Evolutionary conservation across 2,797 vertebrate genomes (phyloP), one percentile per base, ranked within the genome.

Genomic region (Clamator glandarius): DNA sequence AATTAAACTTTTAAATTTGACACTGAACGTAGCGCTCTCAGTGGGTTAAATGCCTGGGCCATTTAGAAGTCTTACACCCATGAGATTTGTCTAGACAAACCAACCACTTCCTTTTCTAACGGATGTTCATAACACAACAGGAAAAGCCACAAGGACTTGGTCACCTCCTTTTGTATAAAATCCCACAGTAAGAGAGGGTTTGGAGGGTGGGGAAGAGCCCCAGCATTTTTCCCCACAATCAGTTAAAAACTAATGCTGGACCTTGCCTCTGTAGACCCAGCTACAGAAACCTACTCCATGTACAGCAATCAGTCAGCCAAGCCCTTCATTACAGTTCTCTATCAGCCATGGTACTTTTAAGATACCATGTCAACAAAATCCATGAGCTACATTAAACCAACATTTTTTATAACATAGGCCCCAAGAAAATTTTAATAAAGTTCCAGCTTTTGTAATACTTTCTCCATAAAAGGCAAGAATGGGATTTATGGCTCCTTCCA

Each of bases 91-190:
- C 95, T 90, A 81, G 93, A 91, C 79, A 95, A 81, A 66, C 35
- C 63, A 84, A 86, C 82, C 89, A 81, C 89, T 93, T 96, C 84
- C 95, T 81, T 91, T 93, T 36, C 46, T 77, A 33, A 64, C 73
- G 48, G 73, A 52, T 59, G 11, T 63, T 93, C 82, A 25, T 12
- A 62, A 35, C 51, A 50, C 36, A 78, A 25, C 31, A 73, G 69
- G 84, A 95, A 92, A 95, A 94, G 20, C 82, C 89, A 63, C 44
- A 67, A 50, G 39, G 15, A 17, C 76, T 77, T 4, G 2, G 31
- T 91, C 82, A 93, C 76, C 76, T 80, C 61, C 58, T 81, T 13
- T 57, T n/a, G 8, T 68, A 59, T 62, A 41, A 94, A 93, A 84
- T 68, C 26, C 52, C 58, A 48, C 35, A 78, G 62, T 39, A 68